Evolutionary conservation across 1,140 invertebrate genomes (phyloP).

Genomic region (Heliconius melpomene): DNA sequence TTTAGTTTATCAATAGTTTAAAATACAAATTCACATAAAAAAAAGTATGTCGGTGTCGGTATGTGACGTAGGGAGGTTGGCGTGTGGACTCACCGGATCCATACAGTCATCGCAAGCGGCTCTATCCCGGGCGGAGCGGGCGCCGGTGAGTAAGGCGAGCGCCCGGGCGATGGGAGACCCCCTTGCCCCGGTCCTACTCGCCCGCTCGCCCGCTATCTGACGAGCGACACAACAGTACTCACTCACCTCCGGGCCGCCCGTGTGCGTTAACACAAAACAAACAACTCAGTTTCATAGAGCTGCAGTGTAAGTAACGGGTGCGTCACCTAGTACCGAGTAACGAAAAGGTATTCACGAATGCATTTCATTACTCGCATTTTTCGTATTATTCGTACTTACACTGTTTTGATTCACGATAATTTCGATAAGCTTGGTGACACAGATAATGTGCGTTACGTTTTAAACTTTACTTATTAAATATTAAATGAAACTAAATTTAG

Average conservation of each 20-base stretch:
- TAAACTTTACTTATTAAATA: no score
- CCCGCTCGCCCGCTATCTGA: not conserved
- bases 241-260: not conserved
- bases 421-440: no score
- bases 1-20: not conserved
- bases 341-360: no score
- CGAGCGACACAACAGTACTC: not conserved
- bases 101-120: not conserved
- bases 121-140: not conserved
- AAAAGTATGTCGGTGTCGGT: not conserved
- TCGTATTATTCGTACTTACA: no score
- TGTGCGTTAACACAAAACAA: not conserved
- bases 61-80: not conserved
- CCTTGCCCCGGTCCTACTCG: not conserved
- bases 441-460: no score
- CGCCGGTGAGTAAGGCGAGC: not conserved
- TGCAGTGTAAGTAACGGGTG: no score
- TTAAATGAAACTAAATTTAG: no score
- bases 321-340: no score
- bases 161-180: not conserved
- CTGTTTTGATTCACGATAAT: no score
- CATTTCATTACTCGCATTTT: no score
- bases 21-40: not conserved
- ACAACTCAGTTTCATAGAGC: slow-evolving; percentile 1
- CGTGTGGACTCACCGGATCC: slow-evolving; percentile 13